Evolutionary conservation across 2,888 invertebrate species (phyloP).

Genomic region (Polietes domitor): DNA sequence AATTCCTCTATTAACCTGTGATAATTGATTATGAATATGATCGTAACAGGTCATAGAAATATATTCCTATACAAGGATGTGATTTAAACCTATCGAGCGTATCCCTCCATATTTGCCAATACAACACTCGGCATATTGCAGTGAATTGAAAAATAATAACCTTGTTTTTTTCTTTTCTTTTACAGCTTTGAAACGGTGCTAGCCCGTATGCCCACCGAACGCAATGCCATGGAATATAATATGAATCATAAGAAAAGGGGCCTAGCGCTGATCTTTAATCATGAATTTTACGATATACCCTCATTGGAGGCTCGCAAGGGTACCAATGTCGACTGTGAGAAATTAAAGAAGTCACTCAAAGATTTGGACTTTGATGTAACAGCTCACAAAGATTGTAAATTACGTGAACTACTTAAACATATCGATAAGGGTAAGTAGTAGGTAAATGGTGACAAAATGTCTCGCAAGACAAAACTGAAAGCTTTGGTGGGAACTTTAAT

Average conservation of each 20-base stretch:
- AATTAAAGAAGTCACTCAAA: conserved; percentile 85
- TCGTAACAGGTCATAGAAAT: no score
- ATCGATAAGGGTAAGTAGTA: conserved; percentile 81
- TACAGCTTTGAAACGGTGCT: conserved; percentile 63
- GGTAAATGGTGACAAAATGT: not conserved
- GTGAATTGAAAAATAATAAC: no score
- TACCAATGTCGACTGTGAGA: conserved; percentile 92
- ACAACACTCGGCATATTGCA: no score
- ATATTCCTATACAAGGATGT: not conserved
- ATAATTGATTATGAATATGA: no score
- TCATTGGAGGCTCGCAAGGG: conserved; percentile 89
- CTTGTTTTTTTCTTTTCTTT: conserved; percentile 1
- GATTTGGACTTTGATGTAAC: conserved; percentile 88
- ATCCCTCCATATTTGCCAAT: conserved; percentile 48
- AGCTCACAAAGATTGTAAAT: conserved; percentile 86
- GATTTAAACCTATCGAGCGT: no score
- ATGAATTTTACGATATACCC: conserved; percentile 89
- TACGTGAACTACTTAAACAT: conserved; percentile 85
- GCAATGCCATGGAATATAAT: conserved; percentile 89
- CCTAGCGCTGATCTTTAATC: conserved; percentile 93
- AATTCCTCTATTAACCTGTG: no score
- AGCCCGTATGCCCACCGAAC: conserved; percentile 85
- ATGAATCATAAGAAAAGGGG: conserved; percentile 93
- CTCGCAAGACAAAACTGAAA: not conserved
- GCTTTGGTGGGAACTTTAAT: not conserved